Evolutionary conservation across 2,797 vertebrate genomes (phyloP).

Genomic region (Rhinoraja longicauda): DNA sequence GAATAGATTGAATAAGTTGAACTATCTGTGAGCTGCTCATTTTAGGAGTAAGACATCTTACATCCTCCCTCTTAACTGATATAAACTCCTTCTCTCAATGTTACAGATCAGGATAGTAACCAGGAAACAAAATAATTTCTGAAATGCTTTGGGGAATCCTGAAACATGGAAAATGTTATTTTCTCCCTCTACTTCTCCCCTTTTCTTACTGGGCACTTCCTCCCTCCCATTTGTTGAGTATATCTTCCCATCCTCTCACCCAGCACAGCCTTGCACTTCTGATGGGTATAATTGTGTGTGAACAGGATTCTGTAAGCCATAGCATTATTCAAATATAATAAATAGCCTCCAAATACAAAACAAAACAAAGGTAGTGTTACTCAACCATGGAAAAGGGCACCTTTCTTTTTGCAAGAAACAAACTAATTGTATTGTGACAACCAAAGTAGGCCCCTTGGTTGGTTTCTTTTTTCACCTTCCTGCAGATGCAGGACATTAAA

Average conservation of each 20-base stretch:
- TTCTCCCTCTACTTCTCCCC: no score
- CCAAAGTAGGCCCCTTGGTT: background rate
- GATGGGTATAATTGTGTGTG: background rate
- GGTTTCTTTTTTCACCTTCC: background rate
- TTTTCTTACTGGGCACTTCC: no score
- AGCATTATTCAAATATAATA: background rate
- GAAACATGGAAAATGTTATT: no score
- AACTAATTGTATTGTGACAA: background rate
- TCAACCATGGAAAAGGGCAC: background rate
- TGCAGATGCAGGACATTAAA: background rate
- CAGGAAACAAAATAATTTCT: no score
- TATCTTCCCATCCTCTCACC: no score
- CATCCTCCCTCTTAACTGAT: background rate
- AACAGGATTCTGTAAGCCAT: background rate
- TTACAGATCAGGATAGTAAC: no score
- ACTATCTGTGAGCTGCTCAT: no score
- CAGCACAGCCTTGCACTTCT: no score
- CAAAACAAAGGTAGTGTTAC: background rate
- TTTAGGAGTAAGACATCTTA: background rate
- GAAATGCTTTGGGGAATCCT: no score
- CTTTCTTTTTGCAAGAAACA: background rate
- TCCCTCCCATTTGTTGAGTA: no score
- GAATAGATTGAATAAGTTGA: no score
- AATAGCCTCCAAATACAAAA: background rate
- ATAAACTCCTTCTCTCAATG: background rate